A percentile compares a stretch with the other conserved stretches of the same genome.
Conservation (phyloP, 2,113 vertebrate species). For the Caretta caretta region DNA sequence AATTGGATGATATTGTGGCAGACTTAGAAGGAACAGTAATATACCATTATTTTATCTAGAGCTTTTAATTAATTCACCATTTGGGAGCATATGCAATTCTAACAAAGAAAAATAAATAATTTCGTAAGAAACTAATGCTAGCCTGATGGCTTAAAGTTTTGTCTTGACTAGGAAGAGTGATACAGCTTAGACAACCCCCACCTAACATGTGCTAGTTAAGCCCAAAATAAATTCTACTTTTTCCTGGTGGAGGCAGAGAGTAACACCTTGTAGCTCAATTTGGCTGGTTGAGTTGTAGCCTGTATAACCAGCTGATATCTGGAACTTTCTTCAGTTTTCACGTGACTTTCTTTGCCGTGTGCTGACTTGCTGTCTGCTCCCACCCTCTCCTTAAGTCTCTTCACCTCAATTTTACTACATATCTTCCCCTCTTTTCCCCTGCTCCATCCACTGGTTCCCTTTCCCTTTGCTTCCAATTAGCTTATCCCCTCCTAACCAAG, state of each 20-base stretch:
- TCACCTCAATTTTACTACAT: too few relatives aligned
- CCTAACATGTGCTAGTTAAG: neutral
- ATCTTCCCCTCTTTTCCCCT: too few relatives aligned
- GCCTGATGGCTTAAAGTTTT: neutral
- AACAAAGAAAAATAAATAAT: neutral
- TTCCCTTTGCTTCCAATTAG: too few relatives aligned
- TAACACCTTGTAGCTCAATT: neutral
- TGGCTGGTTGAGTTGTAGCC: neutral
- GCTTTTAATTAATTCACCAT: neutral
- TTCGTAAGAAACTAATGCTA: neutral
- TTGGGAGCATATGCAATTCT: neutral
- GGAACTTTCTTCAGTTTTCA: neutral
- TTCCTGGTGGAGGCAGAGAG: neutral
- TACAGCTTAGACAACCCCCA: too few relatives aligned
- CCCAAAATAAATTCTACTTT: neutral
- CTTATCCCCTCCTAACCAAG: too few relatives aligned
- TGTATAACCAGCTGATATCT: neutral
- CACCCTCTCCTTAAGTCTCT: neutral
- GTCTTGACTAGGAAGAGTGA: neutral
- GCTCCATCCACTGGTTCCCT: too few relatives aligned
- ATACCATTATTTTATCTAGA: neutral
- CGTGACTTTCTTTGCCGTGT: too few relatives aligned
- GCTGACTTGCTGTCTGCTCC: too few relatives aligned
- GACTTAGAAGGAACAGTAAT: neutral
- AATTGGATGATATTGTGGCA: accelerated